Evolutionary conservation across 2,888 invertebrate genomes (phyloP), one percentile per base, ranked within the genome.

Genomic region (Spodoptera exigua): DNA sequence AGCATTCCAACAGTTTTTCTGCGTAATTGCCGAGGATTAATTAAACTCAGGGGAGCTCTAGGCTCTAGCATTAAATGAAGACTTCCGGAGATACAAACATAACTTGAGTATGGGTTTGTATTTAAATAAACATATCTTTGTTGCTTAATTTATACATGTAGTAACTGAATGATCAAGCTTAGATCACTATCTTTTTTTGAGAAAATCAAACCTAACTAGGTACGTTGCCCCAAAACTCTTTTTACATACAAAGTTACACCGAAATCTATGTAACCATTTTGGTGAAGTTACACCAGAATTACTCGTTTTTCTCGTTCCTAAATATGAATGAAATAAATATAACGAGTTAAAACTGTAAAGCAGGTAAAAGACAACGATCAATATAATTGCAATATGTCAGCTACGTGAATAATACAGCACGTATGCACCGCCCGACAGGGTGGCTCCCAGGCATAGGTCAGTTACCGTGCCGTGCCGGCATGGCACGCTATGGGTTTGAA

Each of bases 391-490:
- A 85, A 84, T 78, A 82, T 86, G 83, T 83, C 79, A 83, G 78
- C 61, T 53, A 74, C 63, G 61, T 76, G 80, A 79, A 82, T 74
- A 80, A 74, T 82, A 79, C 65, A 88, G 81, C 79, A 88, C 87
- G 89, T 87, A 87, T 91, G 89, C 89, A 90, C 86, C 85, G 82
- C 52, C 68, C 76, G 73, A 70, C 76, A 74, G 83, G 82, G 81
- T 71, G 78, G 76, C 78, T 73, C 80, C 85, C 82, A 76, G 76
- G 79, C 84, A 86, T 90, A 91, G 92, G 91, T 91, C 91, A 92
- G 90, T 90, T 86, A 69, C 69, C 79, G 79, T 78, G 68, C 71
- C 60, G 71, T 70, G 60, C 73, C 39, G 56, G n/a, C 63, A 57
- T 35, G 54, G 47, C 68, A 68, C 55, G 68, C 35, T 61, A 69